Evolutionary conservation across 2,113 vertebrate species (phyloP).

Genomic region (Tragelaphus strepsiceros): DNA sequence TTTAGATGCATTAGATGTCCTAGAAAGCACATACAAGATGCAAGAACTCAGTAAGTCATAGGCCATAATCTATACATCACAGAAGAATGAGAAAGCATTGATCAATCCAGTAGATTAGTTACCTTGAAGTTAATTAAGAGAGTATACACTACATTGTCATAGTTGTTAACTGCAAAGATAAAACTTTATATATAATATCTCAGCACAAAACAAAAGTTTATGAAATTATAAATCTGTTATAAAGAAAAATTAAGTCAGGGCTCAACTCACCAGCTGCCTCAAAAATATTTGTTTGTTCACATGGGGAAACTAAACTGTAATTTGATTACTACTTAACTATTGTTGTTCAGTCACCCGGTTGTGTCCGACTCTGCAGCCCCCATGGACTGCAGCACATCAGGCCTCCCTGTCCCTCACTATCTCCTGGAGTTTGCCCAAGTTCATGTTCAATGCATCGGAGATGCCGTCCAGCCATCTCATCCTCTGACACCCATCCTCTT

Average conservation of each 20-base stretch:
- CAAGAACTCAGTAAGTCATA: not conserved
- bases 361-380: not conserved
- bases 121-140: not conserved
- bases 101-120: not conserved
- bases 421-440: not conserved
- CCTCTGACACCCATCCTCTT: not conserved
- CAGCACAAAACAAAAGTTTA: not conserved
- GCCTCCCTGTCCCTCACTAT: not conserved
- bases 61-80: not conserved
- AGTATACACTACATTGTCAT: not conserved
- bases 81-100: not conserved
- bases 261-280: not conserved
- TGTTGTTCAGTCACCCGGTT: fast-evolving
- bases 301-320: not conserved
- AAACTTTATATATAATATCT: not conserved
- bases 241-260: not conserved
- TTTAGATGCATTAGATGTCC: not conserved
- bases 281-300: not conserved
- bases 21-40: not conserved
- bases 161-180: not conserved
- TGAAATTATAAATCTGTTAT: not conserved
- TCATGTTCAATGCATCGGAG: not conserved
- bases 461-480: not conserved
- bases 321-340: not conserved
- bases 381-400: not conserved